Evolutionary conservation across 2,888 invertebrate species (phyloP), one percentile per base, ranked within the genome.

Genomic region (Amphimallon solstitiale): DNA sequence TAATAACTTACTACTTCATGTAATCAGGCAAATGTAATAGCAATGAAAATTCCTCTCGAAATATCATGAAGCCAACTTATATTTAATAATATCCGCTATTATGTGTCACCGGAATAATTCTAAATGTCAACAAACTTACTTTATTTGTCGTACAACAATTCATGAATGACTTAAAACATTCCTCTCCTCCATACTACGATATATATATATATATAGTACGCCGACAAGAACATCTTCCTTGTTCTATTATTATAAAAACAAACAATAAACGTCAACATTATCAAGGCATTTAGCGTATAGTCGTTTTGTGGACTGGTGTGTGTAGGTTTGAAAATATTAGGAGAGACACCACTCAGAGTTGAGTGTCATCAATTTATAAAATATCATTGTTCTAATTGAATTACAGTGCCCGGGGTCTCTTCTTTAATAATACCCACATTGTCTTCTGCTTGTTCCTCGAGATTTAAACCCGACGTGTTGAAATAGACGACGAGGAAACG

Each of bases 361-460:
- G 54, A 63, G 52, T 54, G 52, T 52, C 63, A 38, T 63, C 63
- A 63, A 63, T 52, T 68, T 71, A 67, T 66, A 68, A 71, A 68
- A 63, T 66, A 69, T 69, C 68, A 71, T 70, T 73, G 70, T 70
- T 71, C 69, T 73, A 73, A 73, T 73, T 73, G 67, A 73, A 73
- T 73, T 73, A 69, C 62, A 17, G 54, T 37, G 19, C 23, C 56
- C 23, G 23, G 56, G 19, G 37, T 23, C 34, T 65, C 68, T 70
- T 48, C 63, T 68, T 67, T 72, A 72, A 73, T 70, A 73, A 72
- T 72, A 70, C 73, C 73, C 72, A 71, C 73, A 73, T 73, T 73
- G 72, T 72, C 67, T 69, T 40, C 40, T 56, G n/a, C n/a, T n/a
- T n/a, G n/a, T n/a, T n/a, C n/a, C n/a, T 69, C 23, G 68, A 65